Evolutionary conservation across 2,888 invertebrate species (phyloP).

Genomic region (Heliconius cydno): DNA sequence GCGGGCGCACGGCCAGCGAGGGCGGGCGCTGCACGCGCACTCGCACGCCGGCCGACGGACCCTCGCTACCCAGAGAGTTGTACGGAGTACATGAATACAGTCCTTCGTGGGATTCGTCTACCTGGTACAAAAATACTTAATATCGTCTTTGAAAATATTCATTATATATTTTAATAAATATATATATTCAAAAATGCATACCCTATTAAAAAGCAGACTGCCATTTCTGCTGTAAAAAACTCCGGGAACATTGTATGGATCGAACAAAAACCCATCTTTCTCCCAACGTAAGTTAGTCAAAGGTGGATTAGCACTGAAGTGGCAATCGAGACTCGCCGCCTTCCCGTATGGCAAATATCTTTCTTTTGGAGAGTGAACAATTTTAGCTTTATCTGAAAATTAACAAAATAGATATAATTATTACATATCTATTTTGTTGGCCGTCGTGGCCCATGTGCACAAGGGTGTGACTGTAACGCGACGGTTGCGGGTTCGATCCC

Average conservation of each 20-base stretch:
- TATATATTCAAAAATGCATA: slow-evolving; percentile 44
- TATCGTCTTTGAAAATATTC: neutral
- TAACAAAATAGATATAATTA: neutral
- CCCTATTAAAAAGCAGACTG: slow-evolving; percentile 90
- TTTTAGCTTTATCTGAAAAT: slow-evolving; percentile 94
- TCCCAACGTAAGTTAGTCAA: slow-evolving; percentile 95
- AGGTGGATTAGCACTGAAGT: slow-evolving; percentile 96
- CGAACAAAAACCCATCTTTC: slow-evolving; percentile 95
- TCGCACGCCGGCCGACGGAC: slow-evolving; percentile 92
- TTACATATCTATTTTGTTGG: too few relatives aligned
- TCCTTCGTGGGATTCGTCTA: slow-evolving; percentile 93
- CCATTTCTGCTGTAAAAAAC: slow-evolving; percentile 94
- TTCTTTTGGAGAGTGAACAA: slow-evolving; percentile 93
- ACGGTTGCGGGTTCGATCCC: too few relatives aligned
- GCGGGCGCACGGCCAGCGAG: slow-evolving; percentile 90
- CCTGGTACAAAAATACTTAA: slow-evolving; percentile 63
- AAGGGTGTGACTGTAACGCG: too few relatives aligned
- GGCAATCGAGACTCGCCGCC: slow-evolving; percentile 93
- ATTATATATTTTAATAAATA: neutral
- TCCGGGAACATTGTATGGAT: slow-evolving; percentile 94
- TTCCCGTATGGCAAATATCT: slow-evolving; percentile 93
- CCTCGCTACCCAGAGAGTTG: slow-evolving; percentile 93
- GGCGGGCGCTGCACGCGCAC: slow-evolving; percentile 94
- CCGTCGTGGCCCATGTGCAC: too few relatives aligned
- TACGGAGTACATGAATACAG: slow-evolving; percentile 96